These are phyloP conservation scores for Archegozetes longisetosus DNA, from an alignment of 1,140 invertebrate genomes.

Conservation along the genomic window DNA sequence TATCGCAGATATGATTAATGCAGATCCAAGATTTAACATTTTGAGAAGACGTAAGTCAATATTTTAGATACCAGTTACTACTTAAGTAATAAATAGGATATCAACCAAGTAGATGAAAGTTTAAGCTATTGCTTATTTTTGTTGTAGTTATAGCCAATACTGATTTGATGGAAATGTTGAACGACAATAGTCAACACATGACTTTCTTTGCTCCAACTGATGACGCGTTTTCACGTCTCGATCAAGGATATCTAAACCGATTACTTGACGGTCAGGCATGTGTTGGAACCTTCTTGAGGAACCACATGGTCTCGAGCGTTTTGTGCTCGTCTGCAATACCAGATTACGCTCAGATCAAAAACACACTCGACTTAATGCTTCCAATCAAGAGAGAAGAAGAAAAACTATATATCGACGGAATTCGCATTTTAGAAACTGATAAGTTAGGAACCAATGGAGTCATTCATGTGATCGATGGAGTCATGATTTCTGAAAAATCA, in stretches of 20 bases:
- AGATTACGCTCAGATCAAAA: slow-evolving; percentile 37
- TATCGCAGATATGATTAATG: slow-evolving; percentile 32
- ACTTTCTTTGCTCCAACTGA: slow-evolving; percentile 39
- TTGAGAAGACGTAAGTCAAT: slow-evolving; percentile 34
- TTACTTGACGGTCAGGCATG: not conserved
- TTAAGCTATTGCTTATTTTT: not conserved
- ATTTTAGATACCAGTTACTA: no score
- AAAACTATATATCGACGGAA: slow-evolving; percentile 33
- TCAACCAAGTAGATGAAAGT: slow-evolving; percentile 21
- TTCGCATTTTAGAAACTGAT: slow-evolving; percentile 27
- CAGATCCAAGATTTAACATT: slow-evolving; percentile 33
- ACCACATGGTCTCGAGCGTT: slow-evolving; percentile 46
- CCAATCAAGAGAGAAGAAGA: slow-evolving; percentile 36
- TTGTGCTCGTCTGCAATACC: slow-evolving; percentile 44
- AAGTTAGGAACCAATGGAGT: slow-evolving; percentile 41
- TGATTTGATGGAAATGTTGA: slow-evolving; percentile 28
- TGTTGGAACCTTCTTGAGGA: not conserved
- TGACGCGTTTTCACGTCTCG: slow-evolving; percentile 32
- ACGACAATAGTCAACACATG: slow-evolving; percentile 30
- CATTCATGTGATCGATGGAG: slow-evolving; percentile 36
- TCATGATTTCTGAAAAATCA: slow-evolving; percentile 32
- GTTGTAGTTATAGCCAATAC: not conserved
- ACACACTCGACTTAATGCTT: slow-evolving; percentile 36
- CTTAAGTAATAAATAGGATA: not conserved
- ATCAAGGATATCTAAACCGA: slow-evolving; percentile 19